phyloP scores from a whole-genome alignment of 2,797 vertebrate species.

The Sebastes aleutianus region DNA sequence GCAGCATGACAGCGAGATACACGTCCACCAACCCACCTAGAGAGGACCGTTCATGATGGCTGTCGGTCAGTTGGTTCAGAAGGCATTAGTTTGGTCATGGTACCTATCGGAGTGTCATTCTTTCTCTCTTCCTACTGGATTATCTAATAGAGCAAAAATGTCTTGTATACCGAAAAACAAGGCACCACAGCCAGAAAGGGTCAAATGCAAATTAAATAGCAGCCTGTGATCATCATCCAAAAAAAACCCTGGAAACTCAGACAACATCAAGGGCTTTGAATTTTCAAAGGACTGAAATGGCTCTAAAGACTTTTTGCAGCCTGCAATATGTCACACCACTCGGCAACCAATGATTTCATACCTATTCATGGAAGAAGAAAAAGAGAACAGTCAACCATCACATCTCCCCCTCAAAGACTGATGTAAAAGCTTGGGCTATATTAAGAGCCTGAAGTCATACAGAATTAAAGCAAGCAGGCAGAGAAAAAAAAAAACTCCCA shows the following conservation, averaged over 20 bases:
- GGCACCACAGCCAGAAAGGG: neutral
- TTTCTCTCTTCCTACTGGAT: neutral
- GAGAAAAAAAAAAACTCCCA: conserved; percentile 27
- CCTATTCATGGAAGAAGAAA: neutral
- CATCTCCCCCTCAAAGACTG: neutral
- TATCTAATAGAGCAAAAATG: neutral
- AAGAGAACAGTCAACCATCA: neutral
- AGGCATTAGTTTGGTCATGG: neutral
- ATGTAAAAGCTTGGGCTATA: conserved; percentile 37
- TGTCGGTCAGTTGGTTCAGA: neutral
- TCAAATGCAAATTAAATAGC: conserved; percentile 22
- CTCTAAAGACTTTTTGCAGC: conserved; percentile 4
- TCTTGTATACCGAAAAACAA: neutral
- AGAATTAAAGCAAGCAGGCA: conserved; percentile 53
- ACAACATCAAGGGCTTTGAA: conserved; percentile 6
- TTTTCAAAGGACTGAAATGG: conserved; percentile 1
- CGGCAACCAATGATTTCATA: conserved; percentile 7
- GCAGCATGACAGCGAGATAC: conserved; percentile 34
- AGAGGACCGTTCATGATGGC: neutral
- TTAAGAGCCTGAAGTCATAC: conserved; percentile 56
- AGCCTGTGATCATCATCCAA: conserved; percentile 19
- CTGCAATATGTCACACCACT: conserved; percentile 11
- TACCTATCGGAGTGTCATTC: neutral
- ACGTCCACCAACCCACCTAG: neutral
- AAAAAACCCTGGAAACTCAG: neutral